Conservation (phyloP, 2,113 vertebrate genomes). For the Menura novaehollandiae region DNA sequence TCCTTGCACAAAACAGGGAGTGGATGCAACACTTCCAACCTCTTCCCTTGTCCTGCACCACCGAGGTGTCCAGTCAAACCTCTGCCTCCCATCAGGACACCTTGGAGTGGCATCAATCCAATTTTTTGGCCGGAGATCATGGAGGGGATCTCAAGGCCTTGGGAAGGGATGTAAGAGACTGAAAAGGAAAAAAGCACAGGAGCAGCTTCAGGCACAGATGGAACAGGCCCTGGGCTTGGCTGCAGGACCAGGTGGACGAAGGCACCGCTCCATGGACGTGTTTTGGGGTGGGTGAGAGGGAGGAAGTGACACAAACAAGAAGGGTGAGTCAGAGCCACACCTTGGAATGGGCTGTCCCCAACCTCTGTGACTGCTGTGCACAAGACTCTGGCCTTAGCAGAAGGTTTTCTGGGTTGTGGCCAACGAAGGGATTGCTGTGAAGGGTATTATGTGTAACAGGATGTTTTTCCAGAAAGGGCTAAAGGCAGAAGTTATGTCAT, state of each 20-base stretch:
- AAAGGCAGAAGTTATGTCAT: constrained; percentile 30
- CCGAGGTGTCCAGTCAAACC: background rate
- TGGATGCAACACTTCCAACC: background rate
- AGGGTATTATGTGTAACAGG: constrained; percentile 14
- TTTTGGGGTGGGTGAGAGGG: background rate
- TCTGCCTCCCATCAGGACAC: background rate
- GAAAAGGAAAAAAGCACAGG: background rate
- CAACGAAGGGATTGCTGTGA: background rate
- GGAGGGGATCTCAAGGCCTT: background rate
- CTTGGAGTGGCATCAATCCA: rapidly evolving
- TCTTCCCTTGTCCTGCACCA: rapidly evolving
- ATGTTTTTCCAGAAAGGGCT: constrained; percentile 12
- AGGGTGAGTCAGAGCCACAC: background rate
- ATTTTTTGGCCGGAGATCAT: rapidly evolving
- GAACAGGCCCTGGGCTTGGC: background rate
- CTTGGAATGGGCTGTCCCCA: background rate
- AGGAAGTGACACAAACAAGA: background rate
- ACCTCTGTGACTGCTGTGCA: background rate
- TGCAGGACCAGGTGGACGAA: background rate
- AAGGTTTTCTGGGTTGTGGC: background rate
- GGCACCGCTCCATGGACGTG: rapidly evolving
- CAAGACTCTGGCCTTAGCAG: background rate
- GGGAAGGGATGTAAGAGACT: background rate
- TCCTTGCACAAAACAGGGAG: background rate
- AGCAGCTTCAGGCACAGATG: background rate